Conservation (phyloP, 2,797 vertebrate species). For the Numenius phaeopus region DNA sequence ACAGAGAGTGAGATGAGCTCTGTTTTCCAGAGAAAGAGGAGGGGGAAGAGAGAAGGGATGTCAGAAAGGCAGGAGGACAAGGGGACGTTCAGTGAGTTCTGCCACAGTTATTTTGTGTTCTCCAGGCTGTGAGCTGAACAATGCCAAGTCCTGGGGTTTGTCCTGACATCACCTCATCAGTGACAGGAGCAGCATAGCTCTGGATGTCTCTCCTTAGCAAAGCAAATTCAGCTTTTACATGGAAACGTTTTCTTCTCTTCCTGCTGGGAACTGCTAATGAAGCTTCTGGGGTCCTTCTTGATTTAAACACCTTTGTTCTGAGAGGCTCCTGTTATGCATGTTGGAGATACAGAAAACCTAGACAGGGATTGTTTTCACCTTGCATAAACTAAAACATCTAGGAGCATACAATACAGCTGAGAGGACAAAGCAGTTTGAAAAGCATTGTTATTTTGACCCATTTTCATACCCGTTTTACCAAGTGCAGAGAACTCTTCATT, state of each 20-base stretch:
- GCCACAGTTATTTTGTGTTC: constrained; percentile 23
- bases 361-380: neutral
- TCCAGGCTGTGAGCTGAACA: constrained; percentile 15
- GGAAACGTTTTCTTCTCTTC: neutral
- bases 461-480: constrained; percentile 32
- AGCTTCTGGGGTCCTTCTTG: neutral
- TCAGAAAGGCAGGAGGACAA: neutral
- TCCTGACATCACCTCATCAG: neutral
- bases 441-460: constrained; percentile 38
- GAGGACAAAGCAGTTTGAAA: constrained; percentile 23
- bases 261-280: constrained; percentile 26
- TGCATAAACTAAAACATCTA: neutral
- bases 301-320: neutral
- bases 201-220: neutral
- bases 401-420: neutral
- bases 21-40: neutral
- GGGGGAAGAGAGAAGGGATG: neutral
- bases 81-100: neutral
- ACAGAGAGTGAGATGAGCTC: neutral
- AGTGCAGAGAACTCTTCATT: neutral
- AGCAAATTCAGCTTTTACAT: neutral
- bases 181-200: neutral
- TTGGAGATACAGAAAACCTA: neutral
- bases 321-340: neutral
- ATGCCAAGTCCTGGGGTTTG: neutral